Base-by-base conservation (phyloP, 1,140 invertebrate genomes). In the Lepidotrigona ventralis region DNA sequence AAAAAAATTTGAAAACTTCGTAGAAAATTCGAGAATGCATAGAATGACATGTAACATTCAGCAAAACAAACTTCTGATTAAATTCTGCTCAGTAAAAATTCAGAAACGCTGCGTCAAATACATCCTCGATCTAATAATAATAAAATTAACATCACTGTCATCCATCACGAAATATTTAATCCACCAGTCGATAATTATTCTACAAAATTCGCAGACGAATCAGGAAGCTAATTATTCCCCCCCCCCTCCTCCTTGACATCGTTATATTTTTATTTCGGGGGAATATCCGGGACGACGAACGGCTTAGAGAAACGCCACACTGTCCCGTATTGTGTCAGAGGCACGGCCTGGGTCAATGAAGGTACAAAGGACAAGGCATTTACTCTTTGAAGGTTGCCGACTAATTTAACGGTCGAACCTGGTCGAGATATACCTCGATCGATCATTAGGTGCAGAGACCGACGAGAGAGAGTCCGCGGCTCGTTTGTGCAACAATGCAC, bases 371-470 rank as follows among this genome's bases (percentile, higher is more conserved):
- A 80, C 83, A 83, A 77, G 86, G 72, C 71, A 81, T 86, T 88
- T 73, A 68, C 72, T 80, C 83, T 88, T 88, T 87, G 83, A 85
- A 85, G 81, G 76, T 71, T 69, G 19, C 33, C 58, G 74, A 79
- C 68, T 88, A 88, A 88, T 88, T 88, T 88, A 85, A 88, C 77
- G 86, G 86, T 82, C 78, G 23, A 85, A 79, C 46, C 79, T 80
- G 73, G 81, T 14, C 56, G 63, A 77, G 83, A 79, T 75, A 63
- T 29, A 73, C 68, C 56, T 63, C 83, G 79, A 88, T 88, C 87
- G 86, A 88, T 87, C 79, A 85, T 88, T 83, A 87, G 46, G 77
- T 75, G 73, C 66, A 33, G 46, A 17, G 75, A 79, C 58, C 26
- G 56, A 6, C 12, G 63, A 46, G 39, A 39, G 39, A 39, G 39